These are phyloP conservation scores for Ptilodon capucinus DNA, from an alignment of 2,888 invertebrate species.

Conservation along the genomic window DNA sequence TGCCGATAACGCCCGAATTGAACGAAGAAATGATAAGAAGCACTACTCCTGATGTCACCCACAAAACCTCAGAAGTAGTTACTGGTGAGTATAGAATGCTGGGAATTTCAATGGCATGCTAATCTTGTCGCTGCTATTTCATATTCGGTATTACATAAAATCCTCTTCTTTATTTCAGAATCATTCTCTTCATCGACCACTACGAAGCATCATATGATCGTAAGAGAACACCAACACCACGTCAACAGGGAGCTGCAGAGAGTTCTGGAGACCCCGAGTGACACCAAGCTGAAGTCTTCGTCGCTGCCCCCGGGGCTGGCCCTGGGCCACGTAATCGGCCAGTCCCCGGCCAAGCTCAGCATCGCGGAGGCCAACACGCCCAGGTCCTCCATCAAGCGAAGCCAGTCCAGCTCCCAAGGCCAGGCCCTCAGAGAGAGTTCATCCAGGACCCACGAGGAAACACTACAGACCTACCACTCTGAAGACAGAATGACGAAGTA, in stretches of 20 bases:
- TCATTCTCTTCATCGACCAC: conserved; percentile 80
- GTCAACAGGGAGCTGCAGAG: conserved; percentile 66
- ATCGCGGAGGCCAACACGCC: conserved; percentile 70
- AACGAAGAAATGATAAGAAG: conserved; percentile 88
- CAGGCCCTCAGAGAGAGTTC: conserved; percentile 63
- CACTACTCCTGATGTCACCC: conserved; percentile 82
- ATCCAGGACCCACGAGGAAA: conserved; percentile 52
- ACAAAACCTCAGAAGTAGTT: conserved; percentile 74
- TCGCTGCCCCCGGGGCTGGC: conserved; percentile 85
- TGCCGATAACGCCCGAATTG: conserved; percentile 89
- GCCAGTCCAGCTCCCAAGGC: conserved; percentile 78
- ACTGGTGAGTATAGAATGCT: conserved; percentile 58
- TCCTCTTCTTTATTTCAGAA: conserved; percentile 56
- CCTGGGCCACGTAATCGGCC: conserved; percentile 73
- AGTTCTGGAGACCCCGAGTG: conserved; percentile 69
- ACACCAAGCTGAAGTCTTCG: conserved; percentile 84
- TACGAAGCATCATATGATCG: conserved; percentile 69
- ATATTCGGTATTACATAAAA: neutral
- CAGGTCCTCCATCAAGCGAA: conserved; percentile 74
- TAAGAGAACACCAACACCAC: conserved; percentile 69
- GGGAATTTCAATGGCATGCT: too few species aligned
- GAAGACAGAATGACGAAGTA: conserved; percentile 65
- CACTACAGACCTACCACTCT: conserved; percentile 48
- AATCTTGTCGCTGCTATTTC: neutral
- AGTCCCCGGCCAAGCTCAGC: conserved; percentile 78